Base-by-base conservation (phyloP, 1,140 invertebrate species). In the Neodiprion pinetum region DNA sequence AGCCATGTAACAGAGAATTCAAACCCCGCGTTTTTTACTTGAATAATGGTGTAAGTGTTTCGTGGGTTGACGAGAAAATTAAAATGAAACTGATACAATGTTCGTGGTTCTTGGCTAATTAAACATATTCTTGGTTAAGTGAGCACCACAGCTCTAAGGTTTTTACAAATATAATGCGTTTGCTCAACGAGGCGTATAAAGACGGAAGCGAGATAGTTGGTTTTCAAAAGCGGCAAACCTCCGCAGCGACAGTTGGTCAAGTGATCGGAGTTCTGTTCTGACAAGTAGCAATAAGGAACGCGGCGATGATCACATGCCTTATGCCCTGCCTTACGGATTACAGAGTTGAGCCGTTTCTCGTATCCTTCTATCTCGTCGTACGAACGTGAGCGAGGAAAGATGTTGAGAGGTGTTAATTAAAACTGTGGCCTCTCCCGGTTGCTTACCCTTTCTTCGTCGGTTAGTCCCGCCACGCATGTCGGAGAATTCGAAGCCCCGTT, bases 401-500 rank as follows among this genome's bases (percentile, higher is more conserved):
- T 69, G 67, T 69, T 69, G 67, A 69, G 40, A 69, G 67, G 67
- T 69, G 67, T 47, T 69, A 69, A 69, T 69, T 69, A 69, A 21
- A 69, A 21, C 67, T 23, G 67, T 21, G 17, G 67, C 67, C 67
- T 47, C 67, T 61, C 53, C 53, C 53, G 11, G 53, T 61, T 12
- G 53, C 53, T 61, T 61, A 12, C 53, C 53, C 53, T 12, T 61
- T 61, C 11, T 17, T 61, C 53, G 53, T 61, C 53, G 53, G 53
- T 61, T 9, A 17, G 53, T 61, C n/a, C 28, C 9, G 53, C 53
- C 53, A 61, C 53, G 53, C 53, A 61, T 61, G 53, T 61, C 53
- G 53, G 53, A 61, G 53, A 61, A 61, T 61, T 61, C 53, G 53
- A 61, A 61, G 53, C n/a, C 53, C n/a, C n/a, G 53, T 61, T 61